These are phyloP conservation scores for Oreohelix idahoensis DNA, from an alignment of 1,140 invertebrate genomes.

Conservation along the genomic window DNA sequence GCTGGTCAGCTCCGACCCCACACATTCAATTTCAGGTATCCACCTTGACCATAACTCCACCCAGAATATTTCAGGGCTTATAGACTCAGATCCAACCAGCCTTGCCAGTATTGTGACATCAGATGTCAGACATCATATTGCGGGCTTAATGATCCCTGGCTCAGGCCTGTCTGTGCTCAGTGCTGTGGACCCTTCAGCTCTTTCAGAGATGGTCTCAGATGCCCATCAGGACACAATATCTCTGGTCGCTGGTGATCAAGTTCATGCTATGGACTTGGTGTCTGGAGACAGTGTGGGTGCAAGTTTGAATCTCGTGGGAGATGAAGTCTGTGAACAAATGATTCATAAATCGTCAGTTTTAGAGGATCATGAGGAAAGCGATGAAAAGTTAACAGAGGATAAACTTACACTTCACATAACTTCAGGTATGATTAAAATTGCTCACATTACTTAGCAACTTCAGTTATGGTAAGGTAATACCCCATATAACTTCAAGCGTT, in stretches of 20 bases:
- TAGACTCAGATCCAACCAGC: slow-evolving; percentile 4
- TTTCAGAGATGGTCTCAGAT: slow-evolving; percentile 28
- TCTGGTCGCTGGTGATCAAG: slow-evolving; percentile 5
- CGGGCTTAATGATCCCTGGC: slow-evolving; percentile 6
- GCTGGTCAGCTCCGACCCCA: not conserved
- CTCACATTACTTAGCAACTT: not conserved
- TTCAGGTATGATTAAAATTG: not conserved
- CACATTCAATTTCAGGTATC: slow-evolving; percentile 2
- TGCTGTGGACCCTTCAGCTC: slow-evolving; percentile 13
- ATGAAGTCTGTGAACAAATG: not conserved
- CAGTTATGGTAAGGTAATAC: no score
- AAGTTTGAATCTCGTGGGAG: not conserved
- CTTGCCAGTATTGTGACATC: slow-evolving; percentile 24
- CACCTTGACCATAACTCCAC: slow-evolving; percentile 12
- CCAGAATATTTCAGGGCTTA: slow-evolving; percentile 24
- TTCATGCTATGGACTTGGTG: slow-evolving; percentile 11
- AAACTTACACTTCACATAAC: slow-evolving; percentile 22
- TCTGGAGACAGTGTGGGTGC: not conserved
- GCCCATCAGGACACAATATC: not conserved
- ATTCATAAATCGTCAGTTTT: not conserved
- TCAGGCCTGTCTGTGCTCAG: slow-evolving; percentile 11
- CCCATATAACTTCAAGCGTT: no score
- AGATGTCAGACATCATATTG: not conserved
- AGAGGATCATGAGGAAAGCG: not conserved
- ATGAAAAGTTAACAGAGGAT: slow-evolving; percentile 11